phyloP scores from a whole-genome alignment of 2,797 vertebrate species.

The Holocentrus rufus region DNA sequence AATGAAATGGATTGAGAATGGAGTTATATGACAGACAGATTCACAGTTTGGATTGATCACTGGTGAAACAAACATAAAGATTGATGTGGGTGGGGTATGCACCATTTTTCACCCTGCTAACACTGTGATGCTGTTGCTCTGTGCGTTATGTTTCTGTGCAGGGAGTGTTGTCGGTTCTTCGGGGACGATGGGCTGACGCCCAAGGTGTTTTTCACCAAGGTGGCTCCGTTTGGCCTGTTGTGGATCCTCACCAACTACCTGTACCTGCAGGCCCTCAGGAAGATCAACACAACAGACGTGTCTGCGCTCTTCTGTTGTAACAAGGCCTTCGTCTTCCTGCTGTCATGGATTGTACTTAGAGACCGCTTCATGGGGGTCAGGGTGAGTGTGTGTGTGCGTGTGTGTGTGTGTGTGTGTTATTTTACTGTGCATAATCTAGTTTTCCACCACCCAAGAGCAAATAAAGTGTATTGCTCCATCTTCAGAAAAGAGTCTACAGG shows the following conservation, averaged over 20 bases:
- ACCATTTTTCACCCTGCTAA: neutral
- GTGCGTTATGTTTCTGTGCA: slow-evolving; percentile 64
- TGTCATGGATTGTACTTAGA: slow-evolving; percentile 98
- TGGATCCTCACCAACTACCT: slow-evolving; percentile 99
- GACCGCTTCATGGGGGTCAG: slow-evolving; percentile 99
- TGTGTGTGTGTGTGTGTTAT: neutral
- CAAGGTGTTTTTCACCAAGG: slow-evolving; percentile 94
- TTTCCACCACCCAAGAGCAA: slow-evolving; percentile 16
- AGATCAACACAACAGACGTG: slow-evolving; percentile 96
- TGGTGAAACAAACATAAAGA: neutral
- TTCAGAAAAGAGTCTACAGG: slow-evolving; percentile 2
- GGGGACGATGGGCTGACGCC: slow-evolving; percentile 94
- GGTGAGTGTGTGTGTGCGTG: slow-evolving; percentile 83
- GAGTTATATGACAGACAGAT: no score
- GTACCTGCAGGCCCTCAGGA: slow-evolving; percentile 98
- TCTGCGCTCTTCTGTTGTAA: slow-evolving; percentile 99
- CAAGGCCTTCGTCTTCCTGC: slow-evolving; percentile 98
- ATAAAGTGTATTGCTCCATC: neutral
- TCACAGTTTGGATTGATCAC: no score
- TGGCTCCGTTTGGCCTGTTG: slow-evolving; percentile 95
- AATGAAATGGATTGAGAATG: no score
- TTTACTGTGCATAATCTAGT: neutral
- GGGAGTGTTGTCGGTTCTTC: slow-evolving; percentile 96
- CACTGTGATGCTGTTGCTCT: neutral
- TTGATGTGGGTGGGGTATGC: neutral